These are phyloP conservation scores for Meloidogyne exigua DNA, from an alignment of 1,140 invertebrate genomes.

Conservation along the genomic window DNA sequence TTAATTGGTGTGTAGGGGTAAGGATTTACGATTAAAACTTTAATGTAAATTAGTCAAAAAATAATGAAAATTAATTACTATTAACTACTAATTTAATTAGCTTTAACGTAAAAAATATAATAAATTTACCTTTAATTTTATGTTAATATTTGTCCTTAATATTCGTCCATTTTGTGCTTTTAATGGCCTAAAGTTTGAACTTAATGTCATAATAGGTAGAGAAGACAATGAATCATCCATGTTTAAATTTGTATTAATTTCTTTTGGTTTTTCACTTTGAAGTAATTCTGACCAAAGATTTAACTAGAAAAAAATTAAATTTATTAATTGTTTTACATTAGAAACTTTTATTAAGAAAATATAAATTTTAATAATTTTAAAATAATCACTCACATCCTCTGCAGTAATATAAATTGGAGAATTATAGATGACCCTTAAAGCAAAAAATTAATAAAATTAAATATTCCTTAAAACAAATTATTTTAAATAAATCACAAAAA, in stretches of 20 bases:
- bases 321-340: background rate
- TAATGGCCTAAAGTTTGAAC: slow-evolving; percentile 81
- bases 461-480: too few species aligned
- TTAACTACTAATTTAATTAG: too few species aligned
- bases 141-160: slow-evolving; percentile 93
- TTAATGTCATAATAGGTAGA: slow-evolving; percentile 17
- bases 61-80: too few species aligned
- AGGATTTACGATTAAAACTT: too few species aligned
- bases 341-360: too few species aligned
- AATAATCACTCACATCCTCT: slow-evolving; percentile 51
- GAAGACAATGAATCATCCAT: slow-evolving; percentile 73
- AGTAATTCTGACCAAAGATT: slow-evolving; percentile 80
- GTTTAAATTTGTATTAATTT: slow-evolving; percentile 3
- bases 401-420: slow-evolving; percentile 79
- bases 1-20: too few species aligned
- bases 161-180: slow-evolving; percentile 85
- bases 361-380: too few species aligned
- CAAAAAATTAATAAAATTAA: background rate
- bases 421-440: slow-evolving; percentile 77
- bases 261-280: slow-evolving; percentile 74
- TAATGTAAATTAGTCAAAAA: too few species aligned
- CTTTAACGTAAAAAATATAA: too few species aligned
- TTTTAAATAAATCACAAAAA: background rate
- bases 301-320: slow-evolving; percentile 70
- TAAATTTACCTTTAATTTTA: slow-evolving; percentile 70